Evolutionary conservation across 1,140 invertebrate species (phyloP), one percentile per base, ranked within the genome.

Genomic region (Sarcophaga peregrina): DNA sequence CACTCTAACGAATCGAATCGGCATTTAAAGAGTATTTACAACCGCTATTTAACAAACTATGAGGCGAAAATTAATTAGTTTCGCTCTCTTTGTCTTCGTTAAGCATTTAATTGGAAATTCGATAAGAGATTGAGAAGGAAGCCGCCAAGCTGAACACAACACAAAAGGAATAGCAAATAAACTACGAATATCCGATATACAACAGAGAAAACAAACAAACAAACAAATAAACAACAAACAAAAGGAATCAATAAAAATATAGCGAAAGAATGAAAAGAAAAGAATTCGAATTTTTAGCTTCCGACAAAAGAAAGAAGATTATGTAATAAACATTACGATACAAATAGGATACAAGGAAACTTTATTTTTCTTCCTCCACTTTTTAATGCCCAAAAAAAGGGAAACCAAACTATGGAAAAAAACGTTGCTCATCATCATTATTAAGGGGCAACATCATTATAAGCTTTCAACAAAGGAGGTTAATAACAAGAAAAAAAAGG

Each of bases 41-140:
- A 25, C 17, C 17, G 25, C 25, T 37, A 37, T 37, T 37, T 37
- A 68, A 68, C 7, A 25, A 68, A 68, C 17, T 25, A 68, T 4
- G 20, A 68, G 17, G n/a, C 17, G 17, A 68, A 20, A 20, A 17
- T 68, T 68, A 68, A 68, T 68, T 68, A 68, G 17, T 68, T 68
- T 37, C 25, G 25, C 25, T 37, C 25, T 37, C 25, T 58, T 68
- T 68, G 62, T 68, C 20, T 68, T 68, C 17, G 62, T 68, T 68
- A 68, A 68, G 62, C 62, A 68, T 68, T 68, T 68, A 68, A 68
- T 68, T 68, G 62, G 62, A 68, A 68, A 68, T 68, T 68, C 20
- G 62, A 68, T 68, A 68, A 20, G 62, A 20, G 10, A 25, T n/a
- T n/a, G 62, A 68, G 20, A 25, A 20, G 20, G 8, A n/a, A 68